A percentile compares a stretch with the other conserved stretches of the same genome.
phyloP scores from a whole-genome alignment of 2,797 vertebrate genomes.

The Microhierax caerulescens region DNA sequence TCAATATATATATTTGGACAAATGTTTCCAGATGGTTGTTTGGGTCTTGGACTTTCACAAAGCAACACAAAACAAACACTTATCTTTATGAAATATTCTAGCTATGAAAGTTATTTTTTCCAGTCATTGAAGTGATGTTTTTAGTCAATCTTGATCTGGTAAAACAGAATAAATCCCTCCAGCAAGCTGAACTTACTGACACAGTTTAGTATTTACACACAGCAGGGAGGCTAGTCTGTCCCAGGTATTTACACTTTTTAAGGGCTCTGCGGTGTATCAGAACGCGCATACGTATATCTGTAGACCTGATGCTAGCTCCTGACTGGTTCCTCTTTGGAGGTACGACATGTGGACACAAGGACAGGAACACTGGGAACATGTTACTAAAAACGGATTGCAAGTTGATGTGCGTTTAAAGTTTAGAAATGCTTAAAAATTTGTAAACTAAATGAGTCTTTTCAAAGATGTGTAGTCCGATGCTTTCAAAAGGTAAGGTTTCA shows the following conservation, averaged over 20 bases:
- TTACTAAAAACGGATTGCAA: not conserved
- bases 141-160: conserved; percentile 10
- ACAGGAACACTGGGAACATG: not conserved
- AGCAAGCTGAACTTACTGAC: conserved; percentile 13
- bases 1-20: conserved; percentile 38
- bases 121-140: conserved; percentile 3
- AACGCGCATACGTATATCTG: fast-evolving
- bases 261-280: not conserved
- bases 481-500: not conserved
- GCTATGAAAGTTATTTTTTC: conserved; percentile 15
- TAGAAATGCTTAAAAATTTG: not conserved
- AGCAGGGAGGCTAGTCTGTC: not conserved
- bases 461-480: not conserved
- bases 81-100: conserved; percentile 21
- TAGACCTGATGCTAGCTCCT: not conserved
- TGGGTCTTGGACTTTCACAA: conserved; percentile 25
- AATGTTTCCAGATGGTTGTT: conserved; percentile 43
- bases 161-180: not conserved
- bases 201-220: not conserved
- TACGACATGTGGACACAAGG: not conserved
- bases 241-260: conserved; percentile 1
- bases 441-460: not conserved
- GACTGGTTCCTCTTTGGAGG: not conserved
- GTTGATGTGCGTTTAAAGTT: not conserved
- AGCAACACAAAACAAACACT: conserved; percentile 4